Evolutionary conservation across 2,113 vertebrate species (phyloP), one percentile per base, ranked within the genome.

Genomic region (Henicopernis longicauda): DNA sequence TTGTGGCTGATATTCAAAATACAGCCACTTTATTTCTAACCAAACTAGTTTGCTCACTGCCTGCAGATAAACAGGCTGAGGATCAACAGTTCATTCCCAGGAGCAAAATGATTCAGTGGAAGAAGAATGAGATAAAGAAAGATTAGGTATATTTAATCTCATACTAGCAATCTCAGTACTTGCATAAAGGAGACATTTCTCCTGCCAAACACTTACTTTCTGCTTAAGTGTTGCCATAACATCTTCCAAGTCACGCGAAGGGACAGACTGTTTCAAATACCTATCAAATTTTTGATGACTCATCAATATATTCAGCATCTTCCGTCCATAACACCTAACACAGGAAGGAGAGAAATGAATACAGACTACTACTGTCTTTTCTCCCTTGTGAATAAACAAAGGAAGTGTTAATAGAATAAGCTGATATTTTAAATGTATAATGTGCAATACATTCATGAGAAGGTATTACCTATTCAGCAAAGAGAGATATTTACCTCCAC

Each of bases 231-330:
- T 95, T 6, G 86, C 86, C 93, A 98, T 96, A 69, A 98, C 80
- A 42, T 97, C 96, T 45, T 61, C 52, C 49, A 98, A 36, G 86
- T 98, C 97, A 18, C 40, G 86, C 9, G 97, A 94, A 0, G 95
- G 95, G 13, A 92, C 76, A 9, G 91, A 95, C 7, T 89, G 90
- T 50, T 97, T 98, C 90, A 98, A 81, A 85, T 97, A 94, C 3
- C 10, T 78, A 9, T 98, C 90, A 31, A 96, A 97, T 72, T 98
- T 97, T 6, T 57, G 13, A 26, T 98, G 91, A 4, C 26, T 87
- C 90, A 98, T 97, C 73, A 98, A 54, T 16, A 97, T 42, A 9
- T 58, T 91, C 85, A 98, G 89, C 97, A 98, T 98, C 95, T 96
- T 97, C 63, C 95, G 91, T 44, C 98, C 98, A 13, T 97, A 98